Evolutionary conservation across 2,888 invertebrate species (phyloP).

Genomic region (Philhelius pedissequus): DNA sequence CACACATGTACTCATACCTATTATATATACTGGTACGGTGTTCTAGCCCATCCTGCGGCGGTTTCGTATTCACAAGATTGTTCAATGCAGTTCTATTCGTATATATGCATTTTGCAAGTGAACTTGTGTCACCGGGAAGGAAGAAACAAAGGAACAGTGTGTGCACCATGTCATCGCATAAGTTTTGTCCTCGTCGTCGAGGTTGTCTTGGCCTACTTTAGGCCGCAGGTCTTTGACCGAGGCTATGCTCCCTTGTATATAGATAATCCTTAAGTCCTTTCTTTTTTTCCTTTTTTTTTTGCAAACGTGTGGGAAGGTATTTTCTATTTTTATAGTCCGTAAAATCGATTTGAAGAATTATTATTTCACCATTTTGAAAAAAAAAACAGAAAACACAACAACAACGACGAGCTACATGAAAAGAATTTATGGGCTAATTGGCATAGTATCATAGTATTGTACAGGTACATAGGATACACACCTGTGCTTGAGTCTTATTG

Average conservation of each 20-base stretch:
- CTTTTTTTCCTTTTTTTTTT: background rate
- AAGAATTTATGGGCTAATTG: constrained; percentile 46
- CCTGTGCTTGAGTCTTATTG: constrained; percentile 32
- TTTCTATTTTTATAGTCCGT: constrained; percentile 17
- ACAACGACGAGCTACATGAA: background rate
- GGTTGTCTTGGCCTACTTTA: constrained; percentile 64
- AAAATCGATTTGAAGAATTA: constrained; percentile 63
- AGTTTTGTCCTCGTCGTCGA: constrained; percentile 5
- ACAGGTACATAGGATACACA: constrained; percentile 8
- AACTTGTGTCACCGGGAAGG: constrained; percentile 41
- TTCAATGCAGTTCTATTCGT: constrained; percentile 9
- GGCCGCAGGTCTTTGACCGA: constrained; percentile 61
- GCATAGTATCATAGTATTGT: background rate
- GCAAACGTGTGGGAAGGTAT: constrained; percentile 4
- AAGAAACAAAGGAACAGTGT: constrained; percentile 52
- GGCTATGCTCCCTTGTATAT: constrained; percentile 23
- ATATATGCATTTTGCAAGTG: constrained; percentile 46
- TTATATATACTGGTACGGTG: background rate
- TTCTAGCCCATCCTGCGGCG: background rate
- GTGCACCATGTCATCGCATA: constrained; percentile 43
- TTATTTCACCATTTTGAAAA: constrained; percentile 40
- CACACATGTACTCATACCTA: background rate
- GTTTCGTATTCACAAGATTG: background rate
- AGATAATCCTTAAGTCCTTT: constrained; percentile 60
- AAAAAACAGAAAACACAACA: background rate